Evolutionary conservation across 2,888 invertebrate species (phyloP), one percentile per base, ranked within the genome.

Genomic region (Aphodius granarius): DNA sequence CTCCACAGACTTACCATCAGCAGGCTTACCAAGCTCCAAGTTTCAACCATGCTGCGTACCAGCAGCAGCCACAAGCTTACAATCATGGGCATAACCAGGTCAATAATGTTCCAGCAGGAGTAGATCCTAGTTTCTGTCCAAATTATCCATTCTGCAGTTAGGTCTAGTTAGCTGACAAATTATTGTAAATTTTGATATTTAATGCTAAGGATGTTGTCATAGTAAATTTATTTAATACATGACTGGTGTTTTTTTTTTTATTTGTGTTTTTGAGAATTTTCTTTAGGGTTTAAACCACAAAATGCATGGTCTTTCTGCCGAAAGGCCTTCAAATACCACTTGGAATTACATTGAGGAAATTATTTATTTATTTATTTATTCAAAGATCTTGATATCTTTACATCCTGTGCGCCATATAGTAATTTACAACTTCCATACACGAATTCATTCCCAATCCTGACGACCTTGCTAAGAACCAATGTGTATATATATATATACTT

Each of bases 131-230:
- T 66, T 80, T 85, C 21, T 87, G 87, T 78, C 87, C 87, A 77
- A 87, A 87, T 83, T 87, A 87, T 78, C 87, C 87, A 22, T 87
- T 86, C 86, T 87, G 87, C 79, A 84, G 85, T 80, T 85, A 84
- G 83, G 23, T 75, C 9, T 43, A 43, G 43, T 43, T 43, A 43
- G 43, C 43, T 43, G 43, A 43, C 43, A 43, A 43, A 43, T 13
- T 9, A 9, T 43, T 43, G 43, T 43, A 43, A 43, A 43, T 43
- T 43, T 43, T 43, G 43, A 43, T 43, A 43, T 43, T n/a, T 43
- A 43, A 43, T 43, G 43, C 6, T 43, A 43, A 43, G 43, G 43
- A 43, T 43, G 43, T 43, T 43, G 43, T 43, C 13, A 43, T 43
- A 43, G 43, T 43, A 43, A 43, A 43, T 43, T 43, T 43, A 43